A percentile compares a stretch with the other conserved stretches of the same genome.
phyloP scores from a whole-genome alignment of 2,888 invertebrate genomes.

The Atethmia centrago region DNA sequence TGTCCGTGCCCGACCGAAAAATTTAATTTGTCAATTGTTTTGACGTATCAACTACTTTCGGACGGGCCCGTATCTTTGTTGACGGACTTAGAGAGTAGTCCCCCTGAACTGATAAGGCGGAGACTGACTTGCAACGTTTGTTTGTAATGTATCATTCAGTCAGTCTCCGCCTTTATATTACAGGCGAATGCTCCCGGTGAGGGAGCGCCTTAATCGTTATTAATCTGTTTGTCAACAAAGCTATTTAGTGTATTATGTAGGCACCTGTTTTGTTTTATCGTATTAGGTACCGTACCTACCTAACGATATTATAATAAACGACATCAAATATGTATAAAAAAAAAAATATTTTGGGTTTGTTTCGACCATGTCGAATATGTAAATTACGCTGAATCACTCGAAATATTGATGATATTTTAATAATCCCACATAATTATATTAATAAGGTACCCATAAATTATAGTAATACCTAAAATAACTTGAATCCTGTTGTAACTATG shows the following conservation, averaged over 20 bases:
- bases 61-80: no score
- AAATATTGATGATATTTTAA: conserved; percentile 54
- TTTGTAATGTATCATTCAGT: no score
- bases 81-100: no score
- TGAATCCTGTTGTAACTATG: conserved; percentile 43
- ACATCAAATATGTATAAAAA: conserved; percentile 1
- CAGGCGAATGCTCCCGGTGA: background rate
- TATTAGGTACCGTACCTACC: background rate
- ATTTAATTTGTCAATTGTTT: no score
- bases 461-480: conserved; percentile 42
- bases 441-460: conserved; percentile 40
- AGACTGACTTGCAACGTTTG: no score
- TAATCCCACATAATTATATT: conserved; percentile 59
- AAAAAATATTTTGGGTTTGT: conserved; percentile 12
- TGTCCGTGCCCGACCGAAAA: no score
- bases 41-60: no score
- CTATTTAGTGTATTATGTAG: background rate
- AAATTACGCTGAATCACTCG: conserved; percentile 29
- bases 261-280: background rate
- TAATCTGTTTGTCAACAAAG: background rate
- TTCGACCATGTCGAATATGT: background rate
- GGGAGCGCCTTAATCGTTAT: no score
- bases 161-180: no score
- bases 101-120: no score
- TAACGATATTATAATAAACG: background rate